These are phyloP conservation scores for Glossosoma conforme DNA, from an alignment of 1,140 invertebrate genomes.

Conservation along the genomic window DNA sequence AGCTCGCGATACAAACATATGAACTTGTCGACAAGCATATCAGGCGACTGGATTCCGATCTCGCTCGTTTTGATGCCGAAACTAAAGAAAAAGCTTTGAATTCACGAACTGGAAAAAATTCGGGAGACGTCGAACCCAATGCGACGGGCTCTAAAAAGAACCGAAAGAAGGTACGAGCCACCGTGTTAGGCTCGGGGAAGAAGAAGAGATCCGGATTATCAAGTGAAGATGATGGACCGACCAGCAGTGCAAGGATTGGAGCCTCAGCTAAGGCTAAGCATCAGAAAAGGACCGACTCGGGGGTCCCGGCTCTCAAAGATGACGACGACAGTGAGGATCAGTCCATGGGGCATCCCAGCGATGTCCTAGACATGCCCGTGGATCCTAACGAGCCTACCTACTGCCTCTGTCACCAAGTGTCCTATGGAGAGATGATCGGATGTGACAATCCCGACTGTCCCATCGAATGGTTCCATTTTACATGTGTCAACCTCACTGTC, in stretches of 20 bases:
- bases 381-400: slow-evolving; percentile 99
- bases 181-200: slow-evolving; percentile 49
- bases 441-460: slow-evolving; percentile 94
- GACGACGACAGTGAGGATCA: slow-evolving; percentile 32
- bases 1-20: slow-evolving; percentile 96
- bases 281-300: slow-evolving; percentile 56
- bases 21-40: slow-evolving; percentile 99
- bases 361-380: slow-evolving; percentile 97
- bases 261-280: slow-evolving; percentile 56
- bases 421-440: slow-evolving; percentile 99
- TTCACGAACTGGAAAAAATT: slow-evolving; percentile 52
- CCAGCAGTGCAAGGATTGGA: slow-evolving; percentile 40
- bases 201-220: slow-evolving; percentile 57
- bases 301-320: slow-evolving; percentile 40
- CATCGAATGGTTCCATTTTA: slow-evolving; percentile 99
- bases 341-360: slow-evolving; percentile 75
- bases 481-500: slow-evolving; percentile 92
- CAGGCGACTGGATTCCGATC: slow-evolving; percentile 87
- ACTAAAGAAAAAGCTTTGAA: slow-evolving; percentile 90
- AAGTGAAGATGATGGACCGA: slow-evolving; percentile 52
- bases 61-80: slow-evolving; percentile 93
- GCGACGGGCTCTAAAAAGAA: slow-evolving; percentile 55
- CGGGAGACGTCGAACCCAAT: slow-evolving; percentile 37
- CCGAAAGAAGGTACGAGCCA: slow-evolving; percentile 64
- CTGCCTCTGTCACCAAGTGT: slow-evolving; percentile 97